These are phyloP conservation scores for Ceratothoa steindachneri DNA, from an alignment of 2,888 invertebrate species.

Conservation along the genomic window DNA sequence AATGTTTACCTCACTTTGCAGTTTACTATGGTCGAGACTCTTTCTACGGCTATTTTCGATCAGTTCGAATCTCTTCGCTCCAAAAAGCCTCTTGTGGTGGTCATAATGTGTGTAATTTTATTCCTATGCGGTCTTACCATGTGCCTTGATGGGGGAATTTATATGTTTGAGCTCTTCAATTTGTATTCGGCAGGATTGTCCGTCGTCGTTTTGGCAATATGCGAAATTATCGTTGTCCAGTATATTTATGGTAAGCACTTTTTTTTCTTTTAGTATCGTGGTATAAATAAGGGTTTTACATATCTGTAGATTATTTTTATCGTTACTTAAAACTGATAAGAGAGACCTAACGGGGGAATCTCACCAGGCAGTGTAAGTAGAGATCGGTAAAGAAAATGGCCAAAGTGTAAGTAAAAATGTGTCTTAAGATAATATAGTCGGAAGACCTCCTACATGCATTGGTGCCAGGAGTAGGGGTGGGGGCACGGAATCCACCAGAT, in stretches of 20 bases:
- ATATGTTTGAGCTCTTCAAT: conserved; percentile 57
- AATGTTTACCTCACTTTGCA: conserved; percentile 6
- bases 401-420: no score
- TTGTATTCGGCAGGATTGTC: conserved; percentile 55
- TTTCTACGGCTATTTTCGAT: conserved; percentile 58
- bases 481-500: no score
- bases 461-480: no score
- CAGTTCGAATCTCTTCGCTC: conserved; percentile 55
- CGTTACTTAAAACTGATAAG: background rate
- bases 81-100: conserved; percentile 52
- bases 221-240: conserved; percentile 54
- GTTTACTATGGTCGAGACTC: conserved; percentile 55
- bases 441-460: no score
- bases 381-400: no score
- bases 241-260: conserved; percentile 28
- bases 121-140: conserved; percentile 38
- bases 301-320: background rate
- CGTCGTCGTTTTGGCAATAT: conserved; percentile 53
- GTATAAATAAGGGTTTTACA: background rate
- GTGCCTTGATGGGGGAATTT: conserved; percentile 56
- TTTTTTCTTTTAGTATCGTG: background rate
- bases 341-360: background rate
- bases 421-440: no score
- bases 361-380: no score
- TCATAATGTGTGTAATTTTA: conserved; percentile 50